Evolutionary conservation across 2,797 vertebrate genomes (phyloP).

Genomic region (Cuculus canorus): DNA sequence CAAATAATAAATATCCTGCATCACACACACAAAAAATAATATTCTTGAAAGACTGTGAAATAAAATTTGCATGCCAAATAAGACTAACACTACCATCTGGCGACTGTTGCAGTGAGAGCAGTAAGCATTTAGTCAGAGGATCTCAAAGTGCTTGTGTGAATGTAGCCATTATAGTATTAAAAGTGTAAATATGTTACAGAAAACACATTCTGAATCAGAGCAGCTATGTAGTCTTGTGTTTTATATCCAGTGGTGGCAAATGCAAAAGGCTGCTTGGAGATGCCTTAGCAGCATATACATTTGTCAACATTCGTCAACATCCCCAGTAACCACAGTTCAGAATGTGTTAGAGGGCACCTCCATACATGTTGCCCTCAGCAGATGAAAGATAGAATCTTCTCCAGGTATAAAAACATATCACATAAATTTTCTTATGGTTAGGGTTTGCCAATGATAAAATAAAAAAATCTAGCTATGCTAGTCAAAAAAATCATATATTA

Average conservation of each 20-base stretch:
- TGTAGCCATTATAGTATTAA: neutral
- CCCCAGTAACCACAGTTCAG: neutral
- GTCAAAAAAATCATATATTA: neutral
- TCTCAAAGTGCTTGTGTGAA: neutral
- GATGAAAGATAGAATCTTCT: neutral
- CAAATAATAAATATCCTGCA: neutral
- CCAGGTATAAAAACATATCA: neutral
- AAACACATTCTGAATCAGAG: neutral
- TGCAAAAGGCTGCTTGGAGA: neutral
- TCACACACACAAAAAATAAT: neutral
- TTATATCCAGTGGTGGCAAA: neutral
- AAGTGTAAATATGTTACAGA: neutral
- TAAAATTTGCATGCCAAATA: neutral
- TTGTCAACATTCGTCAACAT: no score
- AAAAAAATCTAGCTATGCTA: neutral
- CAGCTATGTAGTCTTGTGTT: neutral
- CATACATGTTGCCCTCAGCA: neutral
- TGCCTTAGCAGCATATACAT: neutral
- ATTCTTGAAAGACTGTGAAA: neutral
- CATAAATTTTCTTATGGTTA: neutral
- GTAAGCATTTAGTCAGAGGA: neutral
- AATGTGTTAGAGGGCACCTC: neutral
- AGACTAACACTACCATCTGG: neutral
- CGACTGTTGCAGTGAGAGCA: neutral
- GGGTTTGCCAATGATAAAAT: neutral